phyloP scores from a whole-genome alignment of 2,113 vertebrate genomes.

The Microtus richardsoni region DNA sequence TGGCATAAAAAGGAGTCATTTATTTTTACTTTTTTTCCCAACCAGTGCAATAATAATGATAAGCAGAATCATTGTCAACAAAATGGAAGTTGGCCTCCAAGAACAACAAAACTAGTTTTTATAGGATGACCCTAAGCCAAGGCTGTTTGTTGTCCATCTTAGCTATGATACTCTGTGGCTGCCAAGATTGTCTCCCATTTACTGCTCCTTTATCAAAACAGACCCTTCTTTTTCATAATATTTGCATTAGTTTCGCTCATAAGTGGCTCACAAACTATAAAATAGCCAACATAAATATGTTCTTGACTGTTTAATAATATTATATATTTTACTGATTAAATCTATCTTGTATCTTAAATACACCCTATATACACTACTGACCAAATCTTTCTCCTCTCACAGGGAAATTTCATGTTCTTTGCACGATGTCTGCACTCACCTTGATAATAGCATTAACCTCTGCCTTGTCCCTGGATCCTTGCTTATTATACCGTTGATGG shows the following conservation, averaged over 20 bases:
- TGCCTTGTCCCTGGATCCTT: neutral
- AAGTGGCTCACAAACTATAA: neutral
- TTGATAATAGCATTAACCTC: neutral
- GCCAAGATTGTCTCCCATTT: neutral
- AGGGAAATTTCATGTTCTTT: neutral
- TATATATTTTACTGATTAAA: constrained; percentile 23
- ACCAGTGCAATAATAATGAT: neutral
- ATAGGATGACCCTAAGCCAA: neutral
- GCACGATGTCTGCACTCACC: neutral
- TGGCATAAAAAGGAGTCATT: neutral
- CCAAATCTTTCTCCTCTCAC: neutral
- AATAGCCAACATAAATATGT: neutral
- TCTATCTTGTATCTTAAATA: neutral
- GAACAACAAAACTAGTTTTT: neutral
- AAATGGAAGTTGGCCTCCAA: neutral
- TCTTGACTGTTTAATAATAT: neutral
- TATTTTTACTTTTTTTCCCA: neutral
- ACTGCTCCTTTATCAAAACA: neutral
- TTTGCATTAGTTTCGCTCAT: neutral
- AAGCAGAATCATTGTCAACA: neutral
- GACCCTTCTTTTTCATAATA: neutral
- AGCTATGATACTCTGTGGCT: neutral
- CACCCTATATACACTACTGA: neutral
- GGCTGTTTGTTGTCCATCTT: neutral
- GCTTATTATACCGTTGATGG: neutral